Evolutionary conservation across 1,140 invertebrate species (phyloP).

Genomic region (Drosophila orosa): DNA sequence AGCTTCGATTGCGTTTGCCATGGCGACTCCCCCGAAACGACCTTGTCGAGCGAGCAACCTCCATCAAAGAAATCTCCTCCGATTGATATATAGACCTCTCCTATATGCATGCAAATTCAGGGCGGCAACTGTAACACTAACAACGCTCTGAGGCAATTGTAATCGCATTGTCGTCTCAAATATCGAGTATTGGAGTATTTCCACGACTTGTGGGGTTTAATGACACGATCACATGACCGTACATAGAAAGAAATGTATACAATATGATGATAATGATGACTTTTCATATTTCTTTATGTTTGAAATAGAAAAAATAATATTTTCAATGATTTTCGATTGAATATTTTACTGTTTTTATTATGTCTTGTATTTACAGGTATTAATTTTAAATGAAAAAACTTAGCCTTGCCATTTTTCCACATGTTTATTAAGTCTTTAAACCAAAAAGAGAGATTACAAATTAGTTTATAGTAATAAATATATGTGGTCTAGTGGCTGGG

Average conservation of each 20-base stretch:
- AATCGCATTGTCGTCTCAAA: constrained; percentile 52
- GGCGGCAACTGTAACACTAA: constrained; percentile 39
- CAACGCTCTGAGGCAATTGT: constrained; percentile 55
- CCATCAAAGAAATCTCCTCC: constrained; percentile 9
- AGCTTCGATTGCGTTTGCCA: constrained; percentile 2
- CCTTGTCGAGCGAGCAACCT: constrained; percentile 53
- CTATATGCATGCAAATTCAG: constrained; percentile 51
- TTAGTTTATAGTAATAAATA: no score
- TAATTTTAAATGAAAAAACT: no score
- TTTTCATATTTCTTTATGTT: not conserved
- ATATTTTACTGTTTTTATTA: not conserved
- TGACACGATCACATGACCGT: constrained; percentile 62
- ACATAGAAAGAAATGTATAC: constrained; percentile 1
- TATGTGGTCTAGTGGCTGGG: no score
- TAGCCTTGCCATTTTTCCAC: no score
- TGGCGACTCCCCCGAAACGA: constrained; percentile 35
- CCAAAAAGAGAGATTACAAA: no score
- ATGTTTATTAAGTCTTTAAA: not conserved
- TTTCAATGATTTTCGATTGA: not conserved
- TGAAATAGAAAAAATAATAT: no score
- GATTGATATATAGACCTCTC: not conserved
- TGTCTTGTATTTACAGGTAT: not conserved
- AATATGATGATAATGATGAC: not conserved
- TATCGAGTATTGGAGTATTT: constrained; percentile 43
- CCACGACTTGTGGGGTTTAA: constrained; percentile 56